These are phyloP conservation scores for Channa striata DNA, from an alignment of 2,797 vertebrate genomes.

Conservation along the genomic window DNA sequence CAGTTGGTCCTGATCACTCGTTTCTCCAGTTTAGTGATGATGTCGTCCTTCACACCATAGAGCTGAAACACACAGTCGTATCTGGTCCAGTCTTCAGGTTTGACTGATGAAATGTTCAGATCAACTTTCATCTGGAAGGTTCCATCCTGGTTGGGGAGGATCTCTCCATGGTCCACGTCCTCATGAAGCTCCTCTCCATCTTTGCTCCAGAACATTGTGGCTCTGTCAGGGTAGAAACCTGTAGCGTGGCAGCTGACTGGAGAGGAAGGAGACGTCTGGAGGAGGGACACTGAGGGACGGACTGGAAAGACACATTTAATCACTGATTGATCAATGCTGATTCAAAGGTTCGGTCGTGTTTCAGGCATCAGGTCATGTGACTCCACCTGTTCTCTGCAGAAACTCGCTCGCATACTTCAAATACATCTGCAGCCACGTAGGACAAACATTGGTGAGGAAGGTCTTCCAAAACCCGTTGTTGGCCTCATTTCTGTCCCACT, in stretches of 20 bases:
- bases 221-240: too few species aligned
- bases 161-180: too few species aligned
- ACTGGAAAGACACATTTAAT: background rate
- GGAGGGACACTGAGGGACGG: conserved; percentile 42
- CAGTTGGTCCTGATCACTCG: background rate
- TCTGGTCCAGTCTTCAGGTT: conserved; percentile 39
- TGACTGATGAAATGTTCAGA: conserved; percentile 39
- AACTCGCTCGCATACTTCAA: background rate
- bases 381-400: too few species aligned
- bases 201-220: too few species aligned
- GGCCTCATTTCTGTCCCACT: background rate
- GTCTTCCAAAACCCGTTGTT: background rate
- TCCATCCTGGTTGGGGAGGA: too few species aligned
- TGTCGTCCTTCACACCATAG: conserved; percentile 24
- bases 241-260: background rate
- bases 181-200: too few species aligned
- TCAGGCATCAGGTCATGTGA: too few species aligned
- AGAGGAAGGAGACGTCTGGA: conserved; percentile 48
- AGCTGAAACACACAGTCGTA: conserved; percentile 70
- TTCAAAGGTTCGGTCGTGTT: too few species aligned
- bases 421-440: background rate
- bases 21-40: conserved; percentile 26
- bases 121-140: background rate
- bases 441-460: background rate
- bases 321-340: too few species aligned